Base-by-base conservation (phyloP, 1,140 invertebrate species). In the Armadillidium nasatum region DNA sequence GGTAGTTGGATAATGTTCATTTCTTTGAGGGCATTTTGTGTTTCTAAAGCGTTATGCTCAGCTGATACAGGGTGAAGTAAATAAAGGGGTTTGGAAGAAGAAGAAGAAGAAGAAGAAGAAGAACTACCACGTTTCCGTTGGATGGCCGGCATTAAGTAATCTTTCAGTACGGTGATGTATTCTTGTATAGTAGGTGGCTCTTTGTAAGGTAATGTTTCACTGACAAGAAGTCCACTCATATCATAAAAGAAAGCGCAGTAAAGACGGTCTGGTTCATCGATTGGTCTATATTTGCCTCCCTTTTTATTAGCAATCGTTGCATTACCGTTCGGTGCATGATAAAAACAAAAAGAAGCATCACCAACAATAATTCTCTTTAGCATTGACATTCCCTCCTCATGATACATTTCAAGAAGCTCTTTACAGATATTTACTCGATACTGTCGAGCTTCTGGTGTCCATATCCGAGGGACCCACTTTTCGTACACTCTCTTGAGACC, bases 311-410 rank as follows among this genome's bases (percentile, higher is more conserved):
- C 85, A 80, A 82, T 83, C 71, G 83, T 84, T 79, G 84, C 83
- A 83, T 83, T 84, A 76, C 85, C 84, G 82, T 76, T 71, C 13
- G 73, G 74, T n/a, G 70, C 44, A 45, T 78, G 75, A 46, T 81
- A 78, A 21, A 76, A 79, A 66, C 81, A 78, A 71, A 75, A 82
- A 45, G 80, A 79, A 71, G 77, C 78, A 54, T 81, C 81, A 13
- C 76, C 80, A 13, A 79, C 81, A 21, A 81, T 75, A 22, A 82
- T 77, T 50, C 73, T 72, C n/a, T 13, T 22, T 44, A 82, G 50
- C 46, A 81, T 76, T 0, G 73, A 73, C 50, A 76, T 76, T 11
- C 77, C 78, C 46, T 81, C 75, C 4, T 75, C 73, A 33, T 79
- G 75, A 73, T 71, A 76, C 45, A 75, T 72, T 15, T 76, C 75